Conservation (phyloP, 2,797 vertebrate genomes). For the Iguana delicatissima region DNA sequence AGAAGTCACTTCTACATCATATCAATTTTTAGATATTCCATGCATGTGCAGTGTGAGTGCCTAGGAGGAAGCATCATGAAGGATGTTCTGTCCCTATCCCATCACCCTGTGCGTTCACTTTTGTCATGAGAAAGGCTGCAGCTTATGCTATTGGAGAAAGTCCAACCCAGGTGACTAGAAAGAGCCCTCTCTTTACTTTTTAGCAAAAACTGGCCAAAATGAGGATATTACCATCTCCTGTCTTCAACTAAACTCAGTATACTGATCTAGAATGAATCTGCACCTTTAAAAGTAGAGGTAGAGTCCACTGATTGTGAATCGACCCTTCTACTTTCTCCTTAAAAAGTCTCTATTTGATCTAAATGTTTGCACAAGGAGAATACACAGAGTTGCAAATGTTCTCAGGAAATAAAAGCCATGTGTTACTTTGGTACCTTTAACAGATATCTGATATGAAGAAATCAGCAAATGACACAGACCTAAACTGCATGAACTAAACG, state of each 20-base stretch:
- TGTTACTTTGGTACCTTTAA: neutral
- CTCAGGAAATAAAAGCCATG: neutral
- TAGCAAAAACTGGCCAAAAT: slow-evolving; percentile 1
- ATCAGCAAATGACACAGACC: no score
- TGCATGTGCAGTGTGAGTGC: neutral
- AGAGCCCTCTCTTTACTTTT: neutral
- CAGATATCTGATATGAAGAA: neutral
- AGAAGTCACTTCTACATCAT: neutral
- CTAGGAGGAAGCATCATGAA: neutral
- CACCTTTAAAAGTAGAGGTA: neutral
- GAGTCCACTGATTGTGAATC: neutral
- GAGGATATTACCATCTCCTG: slow-evolving; percentile 17
- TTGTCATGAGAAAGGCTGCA: neutral
- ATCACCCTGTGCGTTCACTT: neutral
- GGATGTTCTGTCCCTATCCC: neutral
- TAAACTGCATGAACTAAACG: neutral
- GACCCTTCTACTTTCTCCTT: neutral
- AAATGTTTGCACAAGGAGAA: neutral
- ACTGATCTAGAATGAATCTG: neutral
- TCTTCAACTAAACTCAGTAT: slow-evolving; percentile 23
- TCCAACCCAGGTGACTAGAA: neutral
- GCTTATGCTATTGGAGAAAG: neutral
- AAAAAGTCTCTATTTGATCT: neutral
- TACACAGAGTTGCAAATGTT: neutral
- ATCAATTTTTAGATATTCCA: neutral